phyloP scores from a whole-genome alignment of 2,113 vertebrate genomes.

The Fukomys damarensis region DNA sequence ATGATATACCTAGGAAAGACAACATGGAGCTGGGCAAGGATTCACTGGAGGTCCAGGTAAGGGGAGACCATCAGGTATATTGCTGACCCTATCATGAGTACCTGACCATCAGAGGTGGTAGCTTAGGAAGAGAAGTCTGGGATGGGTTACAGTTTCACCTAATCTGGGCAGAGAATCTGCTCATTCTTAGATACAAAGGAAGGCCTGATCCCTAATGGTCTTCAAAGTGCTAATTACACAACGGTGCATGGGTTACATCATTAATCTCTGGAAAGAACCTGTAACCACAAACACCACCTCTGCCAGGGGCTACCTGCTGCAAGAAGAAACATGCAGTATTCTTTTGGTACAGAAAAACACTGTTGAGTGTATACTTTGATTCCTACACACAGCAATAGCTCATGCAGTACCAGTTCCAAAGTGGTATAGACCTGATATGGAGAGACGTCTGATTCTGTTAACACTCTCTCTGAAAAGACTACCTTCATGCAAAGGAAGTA shows the following conservation, averaged over 20 bases:
- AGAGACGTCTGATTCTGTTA: constrained; percentile 88
- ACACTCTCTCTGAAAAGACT: constrained; percentile 90
- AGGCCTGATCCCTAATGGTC: constrained; percentile 89
- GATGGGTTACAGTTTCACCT: constrained; percentile 87
- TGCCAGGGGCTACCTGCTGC: constrained; percentile 88
- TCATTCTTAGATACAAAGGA: constrained; percentile 91
- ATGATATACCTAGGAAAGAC: constrained; percentile 89
- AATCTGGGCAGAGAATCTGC: constrained; percentile 87
- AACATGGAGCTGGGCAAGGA: constrained; percentile 86
- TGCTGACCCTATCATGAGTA: constrained; percentile 86
- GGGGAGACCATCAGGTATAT: constrained; percentile 84
- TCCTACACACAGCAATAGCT: constrained; percentile 89
- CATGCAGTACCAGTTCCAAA: constrained; percentile 88
- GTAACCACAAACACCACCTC: constrained; percentile 89
- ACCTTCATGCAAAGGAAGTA: constrained; percentile 86
- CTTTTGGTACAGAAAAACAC: constrained; percentile 85
- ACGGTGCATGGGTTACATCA: constrained; percentile 89
- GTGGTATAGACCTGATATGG: constrained; percentile 83
- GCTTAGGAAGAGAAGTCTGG: constrained; percentile 88
- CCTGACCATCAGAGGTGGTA: constrained; percentile 83
- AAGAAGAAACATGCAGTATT: constrained; percentile 85
- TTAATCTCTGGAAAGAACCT: constrained; percentile 91
- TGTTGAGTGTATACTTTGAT: constrained; percentile 88
- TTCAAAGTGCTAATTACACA: constrained; percentile 91
- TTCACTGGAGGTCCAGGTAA: constrained; percentile 91